Evolutionary conservation across 2,888 invertebrate genomes (phyloP).

Genomic region (Parnassius orleans): DNA sequence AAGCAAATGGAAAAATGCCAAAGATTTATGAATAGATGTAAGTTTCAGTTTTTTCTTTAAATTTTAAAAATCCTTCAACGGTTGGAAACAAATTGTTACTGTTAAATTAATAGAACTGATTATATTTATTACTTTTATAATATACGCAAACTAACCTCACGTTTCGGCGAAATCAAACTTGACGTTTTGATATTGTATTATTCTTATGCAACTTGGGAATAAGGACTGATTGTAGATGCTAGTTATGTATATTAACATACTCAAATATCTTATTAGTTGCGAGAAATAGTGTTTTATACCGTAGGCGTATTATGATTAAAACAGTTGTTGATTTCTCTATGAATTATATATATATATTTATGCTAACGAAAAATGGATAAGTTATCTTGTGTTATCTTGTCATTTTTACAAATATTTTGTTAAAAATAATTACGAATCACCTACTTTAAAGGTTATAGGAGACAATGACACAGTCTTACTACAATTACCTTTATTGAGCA

Average conservation of each 20-base stretch:
- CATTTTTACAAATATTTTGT: conserved; percentile 1
- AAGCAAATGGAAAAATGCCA: conserved; percentile 68
- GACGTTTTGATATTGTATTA: conserved; percentile 58
- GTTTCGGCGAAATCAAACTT: conserved; percentile 36
- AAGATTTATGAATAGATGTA: conserved; percentile 75
- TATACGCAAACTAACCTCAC: conserved; percentile 64
- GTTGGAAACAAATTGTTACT: conserved; percentile 80
- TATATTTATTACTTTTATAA: conserved; percentile 70
- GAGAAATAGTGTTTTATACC: conserved; percentile 39
- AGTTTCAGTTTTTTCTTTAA: conserved; percentile 59
- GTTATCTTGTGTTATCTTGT: background rate
- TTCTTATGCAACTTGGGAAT: conserved; percentile 64
- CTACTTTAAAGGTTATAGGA: too few species aligned
- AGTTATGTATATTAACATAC: conserved; percentile 51
- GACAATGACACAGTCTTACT: too few species aligned
- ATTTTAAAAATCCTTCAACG: conserved; percentile 48
- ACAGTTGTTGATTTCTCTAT: conserved; percentile 18
- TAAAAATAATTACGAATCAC: too few species aligned
- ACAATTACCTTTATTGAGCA: too few species aligned
- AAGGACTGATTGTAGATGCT: conserved; percentile 70
- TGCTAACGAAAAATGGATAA: background rate
- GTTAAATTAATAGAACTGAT: conserved; percentile 48
- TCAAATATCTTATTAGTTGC: conserved; percentile 50
- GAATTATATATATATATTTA: conserved; percentile 11
- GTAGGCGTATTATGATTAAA: conserved; percentile 40